Conservation (phyloP, 2,888 invertebrate genomes). For the Halocaridina rubra region DNA sequence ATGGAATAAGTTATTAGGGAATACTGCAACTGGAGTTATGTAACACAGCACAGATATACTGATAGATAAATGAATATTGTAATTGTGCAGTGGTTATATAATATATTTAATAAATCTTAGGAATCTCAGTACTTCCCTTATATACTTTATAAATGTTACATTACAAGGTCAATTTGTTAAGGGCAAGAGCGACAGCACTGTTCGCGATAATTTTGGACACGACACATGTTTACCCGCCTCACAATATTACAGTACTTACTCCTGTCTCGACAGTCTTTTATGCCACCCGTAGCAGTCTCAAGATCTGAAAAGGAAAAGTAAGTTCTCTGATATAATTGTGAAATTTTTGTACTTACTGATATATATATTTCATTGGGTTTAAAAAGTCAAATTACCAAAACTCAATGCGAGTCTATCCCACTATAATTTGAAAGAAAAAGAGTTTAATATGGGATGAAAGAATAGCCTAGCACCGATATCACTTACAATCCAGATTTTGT, state of each 20-base stretch:
- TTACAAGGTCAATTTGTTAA: conserved; percentile 23
- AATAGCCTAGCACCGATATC: too few relatives aligned
- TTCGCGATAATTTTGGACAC: conserved; percentile 82
- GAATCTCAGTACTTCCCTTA: neutral
- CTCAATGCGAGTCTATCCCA: too few relatives aligned
- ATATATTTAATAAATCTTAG: neutral
- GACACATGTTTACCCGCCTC: conserved; percentile 88
- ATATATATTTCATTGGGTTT: neutral
- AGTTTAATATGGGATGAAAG: too few relatives aligned
- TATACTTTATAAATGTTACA: neutral
- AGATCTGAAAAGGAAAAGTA: conserved; percentile 26
- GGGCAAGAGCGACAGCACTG: conserved; percentile 89
- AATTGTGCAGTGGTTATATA: too few relatives aligned
- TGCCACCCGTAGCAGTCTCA: conserved; percentile 69
- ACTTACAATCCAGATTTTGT: too few relatives aligned
- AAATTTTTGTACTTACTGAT: neutral
- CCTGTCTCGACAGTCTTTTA: conserved; percentile 80
- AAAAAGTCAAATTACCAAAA: conserved; percentile 1
- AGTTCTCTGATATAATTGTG: too few relatives aligned
- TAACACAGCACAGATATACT: too few relatives aligned
- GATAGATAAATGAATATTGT: too few relatives aligned
- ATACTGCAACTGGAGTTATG: too few relatives aligned
- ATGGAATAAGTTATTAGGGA: too few relatives aligned
- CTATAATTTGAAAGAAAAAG: too few relatives aligned
- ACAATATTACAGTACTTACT: conserved; percentile 90